These are phyloP conservation scores for Ursus arctos DNA, from an alignment of 2,113 vertebrate genomes.

Conservation along the genomic window DNA sequence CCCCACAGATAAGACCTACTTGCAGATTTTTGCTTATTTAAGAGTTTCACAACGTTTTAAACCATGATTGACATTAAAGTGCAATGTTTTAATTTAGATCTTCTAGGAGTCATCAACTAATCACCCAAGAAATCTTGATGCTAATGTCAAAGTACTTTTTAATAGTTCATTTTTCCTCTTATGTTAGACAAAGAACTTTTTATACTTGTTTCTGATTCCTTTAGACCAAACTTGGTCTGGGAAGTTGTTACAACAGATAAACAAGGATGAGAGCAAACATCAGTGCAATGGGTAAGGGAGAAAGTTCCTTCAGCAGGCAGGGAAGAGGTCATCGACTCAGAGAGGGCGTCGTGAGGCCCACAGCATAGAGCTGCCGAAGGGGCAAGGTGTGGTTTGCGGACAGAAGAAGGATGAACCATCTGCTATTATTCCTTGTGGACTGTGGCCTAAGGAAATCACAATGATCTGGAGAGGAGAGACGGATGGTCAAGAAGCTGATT, in stretches of 20 bases:
- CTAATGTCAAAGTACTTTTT: constrained; percentile 21
- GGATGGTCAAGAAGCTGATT: not conserved
- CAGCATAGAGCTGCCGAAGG: not conserved
- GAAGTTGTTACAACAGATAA: not conserved
- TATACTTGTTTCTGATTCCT: constrained; percentile 7
- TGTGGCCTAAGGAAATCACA: not conserved
- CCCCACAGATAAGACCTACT: not conserved
- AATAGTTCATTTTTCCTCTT: constrained; percentile 5
- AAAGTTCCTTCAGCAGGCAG: not conserved
- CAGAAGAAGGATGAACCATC: not conserved
- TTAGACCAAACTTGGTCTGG: not conserved
- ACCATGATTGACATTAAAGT: not conserved
- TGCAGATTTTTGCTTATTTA: not conserved
- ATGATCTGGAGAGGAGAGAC: not conserved
- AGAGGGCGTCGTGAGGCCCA: not conserved
- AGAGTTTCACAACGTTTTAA: not conserved
- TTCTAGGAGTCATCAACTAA: not conserved
- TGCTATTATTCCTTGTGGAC: not conserved
- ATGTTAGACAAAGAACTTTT: not conserved
- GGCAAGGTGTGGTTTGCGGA: not conserved
- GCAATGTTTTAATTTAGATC: not conserved
- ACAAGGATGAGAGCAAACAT: not conserved
- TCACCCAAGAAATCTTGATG: not conserved
- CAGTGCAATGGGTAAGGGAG: not conserved
- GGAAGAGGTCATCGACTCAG: not conserved